These are phyloP conservation scores for Zaprionus nigranus DNA, from an alignment of 1,140 invertebrate genomes.

Conservation along the genomic window DNA sequence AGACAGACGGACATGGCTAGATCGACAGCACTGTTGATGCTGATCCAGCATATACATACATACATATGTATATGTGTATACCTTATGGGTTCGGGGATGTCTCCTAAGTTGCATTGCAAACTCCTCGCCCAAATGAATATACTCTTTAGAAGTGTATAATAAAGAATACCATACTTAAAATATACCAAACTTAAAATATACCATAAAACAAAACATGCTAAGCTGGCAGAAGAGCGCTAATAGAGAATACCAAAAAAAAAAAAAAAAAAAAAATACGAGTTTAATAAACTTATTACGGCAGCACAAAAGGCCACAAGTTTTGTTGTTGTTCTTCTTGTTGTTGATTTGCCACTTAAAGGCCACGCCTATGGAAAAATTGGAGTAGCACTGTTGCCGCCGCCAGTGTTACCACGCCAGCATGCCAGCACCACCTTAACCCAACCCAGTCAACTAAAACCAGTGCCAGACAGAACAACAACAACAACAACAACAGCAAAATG, in stretches of 20 bases:
- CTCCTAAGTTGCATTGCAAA: no score
- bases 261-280: slow-evolving; percentile 11
- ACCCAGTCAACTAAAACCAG: slow-evolving; percentile 29
- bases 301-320: slow-evolving; percentile 24
- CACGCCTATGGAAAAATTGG: slow-evolving; percentile 57
- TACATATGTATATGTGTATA: no score
- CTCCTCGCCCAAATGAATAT: no score
- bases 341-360: slow-evolving; percentile 47
- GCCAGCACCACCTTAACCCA: slow-evolving; percentile 19
- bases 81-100: no score
- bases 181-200: no score
- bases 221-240: no score
- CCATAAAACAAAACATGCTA: no score
- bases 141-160: no score
- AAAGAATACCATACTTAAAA: no score
- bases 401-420: slow-evolving; percentile 25
- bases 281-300: slow-evolving; percentile 48
- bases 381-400: slow-evolving; percentile 21
- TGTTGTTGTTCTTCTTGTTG: not conserved
- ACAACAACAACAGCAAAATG: not conserved
- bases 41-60: no score
- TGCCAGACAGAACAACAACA: slow-evolving; percentile 42
- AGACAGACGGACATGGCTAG: no score
- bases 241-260: not conserved
- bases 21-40: no score